phyloP scores from a whole-genome alignment of 1,140 invertebrate species.

The Telenomus remus region DNA sequence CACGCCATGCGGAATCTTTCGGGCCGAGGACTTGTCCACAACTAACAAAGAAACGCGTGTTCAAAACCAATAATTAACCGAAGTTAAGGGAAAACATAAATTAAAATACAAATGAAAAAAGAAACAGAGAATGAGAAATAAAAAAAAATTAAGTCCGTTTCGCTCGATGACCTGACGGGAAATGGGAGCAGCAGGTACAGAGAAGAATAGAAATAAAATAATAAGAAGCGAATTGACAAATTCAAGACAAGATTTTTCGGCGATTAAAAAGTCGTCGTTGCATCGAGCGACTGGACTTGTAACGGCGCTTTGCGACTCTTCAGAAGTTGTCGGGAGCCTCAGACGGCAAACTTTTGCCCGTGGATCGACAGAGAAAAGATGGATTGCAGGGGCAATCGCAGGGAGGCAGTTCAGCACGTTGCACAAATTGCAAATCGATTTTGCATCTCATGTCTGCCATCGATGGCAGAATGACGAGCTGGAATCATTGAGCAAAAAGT shows the following conservation, averaged over 20 bases:
- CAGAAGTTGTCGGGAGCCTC: too few species aligned
- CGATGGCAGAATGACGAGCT: background rate
- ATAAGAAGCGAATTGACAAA: background rate
- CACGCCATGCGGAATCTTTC: slow-evolving; percentile 31
- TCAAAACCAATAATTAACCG: slow-evolving; percentile 12
- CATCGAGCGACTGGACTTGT: slow-evolving; percentile 67
- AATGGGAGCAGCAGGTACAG: background rate
- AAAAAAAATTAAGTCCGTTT: slow-evolving; percentile 33
- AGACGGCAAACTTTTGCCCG: slow-evolving; percentile 1
- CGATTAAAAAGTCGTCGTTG: too few species aligned
- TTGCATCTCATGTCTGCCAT: background rate
- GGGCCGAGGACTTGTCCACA: slow-evolving; percentile 27
- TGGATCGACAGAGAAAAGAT: background rate
- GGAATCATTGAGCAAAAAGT: slow-evolving; percentile 26
- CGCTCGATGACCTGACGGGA: slow-evolving; percentile 28
- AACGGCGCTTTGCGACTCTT: background rate
- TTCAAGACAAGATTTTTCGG: too few species aligned
- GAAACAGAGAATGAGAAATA: slow-evolving; percentile 4
- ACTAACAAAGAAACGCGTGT: slow-evolving; percentile 20
- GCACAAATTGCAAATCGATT: background rate
- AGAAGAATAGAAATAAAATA: slow-evolving; percentile 7
- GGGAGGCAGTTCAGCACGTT: slow-evolving; percentile 1
- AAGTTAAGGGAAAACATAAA: slow-evolving; percentile 2
- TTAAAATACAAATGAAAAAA: slow-evolving; percentile 9
- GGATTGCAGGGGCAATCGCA: background rate